phyloP scores from a whole-genome alignment of 2,888 invertebrate genomes.

The Sminthurinus aureus region DNA sequence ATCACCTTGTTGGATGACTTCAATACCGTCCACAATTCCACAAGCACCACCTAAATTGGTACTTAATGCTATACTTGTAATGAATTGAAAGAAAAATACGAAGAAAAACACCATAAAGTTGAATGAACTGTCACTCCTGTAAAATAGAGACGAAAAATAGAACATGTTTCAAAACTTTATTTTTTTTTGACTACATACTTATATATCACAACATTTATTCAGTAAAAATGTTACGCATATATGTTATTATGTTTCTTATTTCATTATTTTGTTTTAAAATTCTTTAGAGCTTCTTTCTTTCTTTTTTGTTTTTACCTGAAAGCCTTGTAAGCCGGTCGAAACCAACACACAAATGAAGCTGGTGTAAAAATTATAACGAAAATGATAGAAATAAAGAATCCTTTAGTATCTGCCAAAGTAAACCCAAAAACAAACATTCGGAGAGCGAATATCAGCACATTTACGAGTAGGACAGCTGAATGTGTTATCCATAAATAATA shows the following conservation, averaged over 20 bases:
- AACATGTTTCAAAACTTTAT: not conserved
- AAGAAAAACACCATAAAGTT: slow-evolving; percentile 99
- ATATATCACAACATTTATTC: too few relatives aligned
- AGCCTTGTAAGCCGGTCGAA: slow-evolving; percentile 98
- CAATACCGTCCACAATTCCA: slow-evolving; percentile 81
- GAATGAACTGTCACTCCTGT: slow-evolving; percentile 95
- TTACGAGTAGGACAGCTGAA: slow-evolving; percentile 81
- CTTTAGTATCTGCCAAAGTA: slow-evolving; percentile 68
- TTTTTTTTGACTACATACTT: too few relatives aligned
- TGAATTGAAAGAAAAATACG: slow-evolving; percentile 94
- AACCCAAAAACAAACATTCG: slow-evolving; percentile 70
- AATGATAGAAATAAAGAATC: slow-evolving; percentile 87
- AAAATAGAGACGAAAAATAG: slow-evolving; percentile 57
- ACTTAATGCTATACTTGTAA: slow-evolving; percentile 86
- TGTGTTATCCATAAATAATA: slow-evolving; percentile 98
- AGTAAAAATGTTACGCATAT: too few relatives aligned
- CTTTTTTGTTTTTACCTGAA: too few relatives aligned
- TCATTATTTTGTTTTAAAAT: too few relatives aligned
- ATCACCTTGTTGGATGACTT: slow-evolving; percentile 67
- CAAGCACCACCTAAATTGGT: slow-evolving; percentile 88
- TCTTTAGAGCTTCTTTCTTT: too few relatives aligned
- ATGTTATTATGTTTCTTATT: too few relatives aligned
- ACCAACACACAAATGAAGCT: slow-evolving; percentile 98
- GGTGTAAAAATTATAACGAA: slow-evolving; percentile 92
- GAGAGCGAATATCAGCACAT: slow-evolving; percentile 85